Conservation (phyloP, 2,797 vertebrate genomes). For the Brotula barbata region DNA sequence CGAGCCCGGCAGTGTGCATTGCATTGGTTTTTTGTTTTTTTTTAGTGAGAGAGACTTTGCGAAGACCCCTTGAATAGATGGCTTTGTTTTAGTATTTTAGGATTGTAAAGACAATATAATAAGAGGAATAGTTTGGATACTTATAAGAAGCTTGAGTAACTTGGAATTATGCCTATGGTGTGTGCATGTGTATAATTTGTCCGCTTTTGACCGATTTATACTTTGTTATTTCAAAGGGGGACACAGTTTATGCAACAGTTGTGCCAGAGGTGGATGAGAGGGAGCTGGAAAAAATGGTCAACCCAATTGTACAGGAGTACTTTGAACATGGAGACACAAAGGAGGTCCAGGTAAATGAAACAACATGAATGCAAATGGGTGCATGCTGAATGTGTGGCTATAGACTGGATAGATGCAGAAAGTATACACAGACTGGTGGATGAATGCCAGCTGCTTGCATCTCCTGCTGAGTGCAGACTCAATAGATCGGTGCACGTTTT, state of each 20-base stretch:
- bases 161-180: no score
- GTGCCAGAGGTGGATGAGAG: constrained; percentile 84
- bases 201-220: no score
- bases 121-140: no score
- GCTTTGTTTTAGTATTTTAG: no score
- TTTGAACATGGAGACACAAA: constrained; percentile 89
- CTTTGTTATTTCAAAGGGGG: constrained; percentile 73
- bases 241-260: constrained; percentile 86
- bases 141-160: no score
- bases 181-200: no score
- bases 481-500: neutral
- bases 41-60: no score
- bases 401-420: neutral
- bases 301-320: constrained; percentile 88
- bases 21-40: no score
- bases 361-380: neutral
- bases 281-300: constrained; percentile 85
- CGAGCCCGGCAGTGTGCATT: no score
- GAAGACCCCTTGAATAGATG: no score
- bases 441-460: neutral
- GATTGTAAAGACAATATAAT: no score
- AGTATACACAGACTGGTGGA: neutral
- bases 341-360: constrained; percentile 82
- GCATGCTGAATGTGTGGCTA: neutral
- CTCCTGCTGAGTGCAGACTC: neutral